These are phyloP conservation scores for Euborellia annulipes DNA, from an alignment of 1,140 invertebrate species.

Conservation along the genomic window DNA sequence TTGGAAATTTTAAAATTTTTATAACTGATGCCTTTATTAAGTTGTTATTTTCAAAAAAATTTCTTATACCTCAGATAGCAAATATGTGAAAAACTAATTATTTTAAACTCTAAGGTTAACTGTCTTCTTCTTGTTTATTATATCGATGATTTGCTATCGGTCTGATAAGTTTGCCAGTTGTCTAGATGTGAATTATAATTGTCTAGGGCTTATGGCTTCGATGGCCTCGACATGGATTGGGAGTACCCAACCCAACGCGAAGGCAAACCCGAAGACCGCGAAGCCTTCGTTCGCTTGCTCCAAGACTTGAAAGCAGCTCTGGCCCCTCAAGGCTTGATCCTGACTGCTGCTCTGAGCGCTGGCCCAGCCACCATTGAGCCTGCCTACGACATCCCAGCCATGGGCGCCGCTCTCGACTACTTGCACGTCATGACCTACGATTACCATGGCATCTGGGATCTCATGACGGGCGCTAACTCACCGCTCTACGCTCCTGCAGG, in stretches of 20 bases:
- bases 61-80: too few species aligned
- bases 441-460: constrained; percentile 75
- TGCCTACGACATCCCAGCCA: constrained; percentile 55
- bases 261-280: constrained; percentile 52
- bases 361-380: constrained; percentile 49
- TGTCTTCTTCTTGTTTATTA: too few species aligned
- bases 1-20: too few species aligned
- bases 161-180: too few species aligned
- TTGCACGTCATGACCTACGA: constrained; percentile 85
- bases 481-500: constrained; percentile 24
- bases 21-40: too few species aligned
- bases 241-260: constrained; percentile 64
- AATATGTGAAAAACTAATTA: too few species aligned
- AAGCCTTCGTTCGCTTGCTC: constrained; percentile 51
- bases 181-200: too few species aligned
- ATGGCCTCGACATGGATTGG: constrained; percentile 64
- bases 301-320: constrained; percentile 47
- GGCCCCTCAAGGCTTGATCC: constrained; percentile 36
- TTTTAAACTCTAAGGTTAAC: too few species aligned
- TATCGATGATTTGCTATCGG: too few species aligned
- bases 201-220: constrained; percentile 54
- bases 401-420: constrained; percentile 59
- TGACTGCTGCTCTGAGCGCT: constrained; percentile 62
- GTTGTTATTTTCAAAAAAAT: too few species aligned
- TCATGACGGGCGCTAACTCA: constrained; percentile 54